These are phyloP conservation scores for Leontopithecus rosalia DNA, from an alignment of 2,797 vertebrate genomes.

Conservation along the genomic window DNA sequence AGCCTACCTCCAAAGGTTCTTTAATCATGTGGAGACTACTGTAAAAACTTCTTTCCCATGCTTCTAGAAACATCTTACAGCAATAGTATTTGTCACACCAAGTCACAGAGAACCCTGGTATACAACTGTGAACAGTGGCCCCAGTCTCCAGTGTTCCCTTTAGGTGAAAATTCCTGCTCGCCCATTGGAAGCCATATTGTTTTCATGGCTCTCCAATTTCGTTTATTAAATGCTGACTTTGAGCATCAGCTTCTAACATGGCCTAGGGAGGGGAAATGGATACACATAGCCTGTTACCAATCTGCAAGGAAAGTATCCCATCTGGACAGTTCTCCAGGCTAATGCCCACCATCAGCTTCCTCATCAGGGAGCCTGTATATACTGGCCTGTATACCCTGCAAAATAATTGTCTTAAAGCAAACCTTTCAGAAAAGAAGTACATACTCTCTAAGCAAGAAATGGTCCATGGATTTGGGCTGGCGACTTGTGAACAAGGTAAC, in stretches of 20 bases:
- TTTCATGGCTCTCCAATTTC: neutral
- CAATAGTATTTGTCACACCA: neutral
- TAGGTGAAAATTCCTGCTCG: neutral
- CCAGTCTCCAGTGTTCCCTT: neutral
- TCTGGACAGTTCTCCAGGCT: neutral
- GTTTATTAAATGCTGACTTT: neutral
- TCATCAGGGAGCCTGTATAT: neutral
- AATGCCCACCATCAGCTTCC: neutral
- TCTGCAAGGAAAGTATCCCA: neutral
- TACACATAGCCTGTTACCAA: neutral
- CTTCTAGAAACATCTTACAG: neutral
- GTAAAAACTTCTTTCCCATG: neutral
- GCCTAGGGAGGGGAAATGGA: neutral
- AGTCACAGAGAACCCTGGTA: neutral
- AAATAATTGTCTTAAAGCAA: neutral
- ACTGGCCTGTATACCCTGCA: neutral
- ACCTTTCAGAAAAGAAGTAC: neutral
- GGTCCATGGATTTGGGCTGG: neutral
- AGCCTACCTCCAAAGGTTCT: neutral
- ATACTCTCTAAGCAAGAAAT: slow-evolving; percentile 39
- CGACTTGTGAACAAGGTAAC: neutral
- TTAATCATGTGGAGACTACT: neutral
- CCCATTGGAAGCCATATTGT: neutral
- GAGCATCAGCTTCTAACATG: neutral
- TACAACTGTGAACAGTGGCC: rapidly evolving